These are phyloP conservation scores for Microcebus ravelobensis DNA, from an alignment of 2,113 vertebrate genomes.

Conservation along the genomic window DNA sequence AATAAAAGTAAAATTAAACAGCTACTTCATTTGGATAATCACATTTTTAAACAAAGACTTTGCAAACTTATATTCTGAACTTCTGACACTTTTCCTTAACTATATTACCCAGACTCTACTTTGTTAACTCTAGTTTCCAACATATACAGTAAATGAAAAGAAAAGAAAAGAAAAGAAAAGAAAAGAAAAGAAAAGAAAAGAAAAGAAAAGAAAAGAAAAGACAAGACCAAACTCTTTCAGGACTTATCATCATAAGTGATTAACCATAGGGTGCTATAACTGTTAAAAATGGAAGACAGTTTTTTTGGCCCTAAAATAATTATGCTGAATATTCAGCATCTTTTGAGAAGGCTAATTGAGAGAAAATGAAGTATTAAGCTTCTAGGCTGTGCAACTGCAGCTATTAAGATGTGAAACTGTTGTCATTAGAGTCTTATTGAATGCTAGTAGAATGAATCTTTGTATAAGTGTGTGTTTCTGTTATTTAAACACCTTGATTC, in stretches of 20 bases:
- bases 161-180: not conserved
- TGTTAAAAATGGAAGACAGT: slow-evolving; percentile 47
- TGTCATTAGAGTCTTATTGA: slow-evolving; percentile 69
- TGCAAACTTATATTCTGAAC: not conserved
- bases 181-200: not conserved
- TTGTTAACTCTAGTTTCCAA: slow-evolving; percentile 47
- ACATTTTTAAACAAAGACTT: slow-evolving; percentile 39
- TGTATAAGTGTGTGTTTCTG: slow-evolving; percentile 66
- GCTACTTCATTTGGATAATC: not conserved
- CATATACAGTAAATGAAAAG: not conserved
- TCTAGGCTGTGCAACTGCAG: slow-evolving; percentile 47
- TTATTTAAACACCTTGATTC: slow-evolving; percentile 76
- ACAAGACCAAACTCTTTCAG: not conserved
- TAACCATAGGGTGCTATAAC: slow-evolving; percentile 52
- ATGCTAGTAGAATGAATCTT: slow-evolving; percentile 73
- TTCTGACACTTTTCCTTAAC: slow-evolving; percentile 23
- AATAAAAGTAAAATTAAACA: not conserved
- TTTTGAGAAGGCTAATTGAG: slow-evolving; percentile 74
- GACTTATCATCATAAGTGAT: slow-evolving; percentile 34
- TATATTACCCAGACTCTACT: not conserved
- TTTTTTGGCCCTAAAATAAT: slow-evolving; percentile 76
- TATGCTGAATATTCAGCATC: slow-evolving; percentile 73
- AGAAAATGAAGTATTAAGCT: slow-evolving; percentile 68
- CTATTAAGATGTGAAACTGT: slow-evolving; percentile 80
- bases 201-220: not conserved